Base-by-base conservation (phyloP, 2,888 invertebrate species). In the Lasioglossum pauxillum region DNA sequence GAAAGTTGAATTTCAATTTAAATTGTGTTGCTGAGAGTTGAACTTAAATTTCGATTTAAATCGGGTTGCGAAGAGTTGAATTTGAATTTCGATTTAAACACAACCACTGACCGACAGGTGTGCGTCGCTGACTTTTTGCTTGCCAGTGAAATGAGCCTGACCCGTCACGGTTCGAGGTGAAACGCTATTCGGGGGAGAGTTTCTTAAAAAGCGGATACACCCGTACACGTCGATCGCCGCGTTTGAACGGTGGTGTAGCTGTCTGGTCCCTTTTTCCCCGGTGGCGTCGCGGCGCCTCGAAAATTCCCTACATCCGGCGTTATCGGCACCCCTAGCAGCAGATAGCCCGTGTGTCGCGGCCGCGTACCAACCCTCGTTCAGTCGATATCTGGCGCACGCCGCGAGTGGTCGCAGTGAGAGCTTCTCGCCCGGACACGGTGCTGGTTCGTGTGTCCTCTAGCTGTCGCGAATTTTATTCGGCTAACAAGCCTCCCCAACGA, bases 361-460 rank as follows among this genome's bases (percentile, higher is more conserved):
- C 90, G 87, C 87, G 88, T 88, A 91, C 87, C 92, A 91, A 92
- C 93, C 92, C 93, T 84, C 90, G 89, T 92, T 92, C 91, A 94
- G 94, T 94, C 94, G 93, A 95, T 95, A 95, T 93, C 92, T 90
- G 86, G 91, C 93, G 87, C 91, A 87, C 89, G 87, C 41, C 67
- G 80, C 77, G 84, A 87, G 72, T 49, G 78, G 75, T 60, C 72
- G 88, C 67, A 73, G 67, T 72, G 41, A 67, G 27, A 53, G 71
- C 35, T 44, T 67, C 69, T 67, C 67, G 23, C 8, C 67, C 19
- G 67, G 60, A 72, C 85, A 79, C 75, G 78, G 75, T 75, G 84
- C 27, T 5, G 23, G 79, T 57, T 79, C 10, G 64, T 10, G 49
- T 74, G 53, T 31, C 31, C 8, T 3, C 27, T 27, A 19, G 14